Evolutionary conservation across 37 sponge, comb jelly and placozoan genomes (phyloP).

Genomic region (Aphrocallistes beatrix): DNA sequence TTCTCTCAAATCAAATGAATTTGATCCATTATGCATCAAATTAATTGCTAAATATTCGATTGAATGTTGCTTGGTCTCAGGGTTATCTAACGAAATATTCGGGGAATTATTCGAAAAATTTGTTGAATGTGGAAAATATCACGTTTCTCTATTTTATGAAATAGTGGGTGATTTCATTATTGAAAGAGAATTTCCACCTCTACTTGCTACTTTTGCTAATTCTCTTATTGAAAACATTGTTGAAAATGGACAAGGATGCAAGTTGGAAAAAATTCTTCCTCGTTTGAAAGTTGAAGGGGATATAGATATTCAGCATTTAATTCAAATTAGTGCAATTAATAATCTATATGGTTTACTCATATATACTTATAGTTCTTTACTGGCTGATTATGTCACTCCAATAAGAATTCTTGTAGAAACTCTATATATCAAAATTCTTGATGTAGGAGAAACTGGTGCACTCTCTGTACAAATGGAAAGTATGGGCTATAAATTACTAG

Average conservation of each 20-base stretch:
- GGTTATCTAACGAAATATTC: neutral
- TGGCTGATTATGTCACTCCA: neutral
- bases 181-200: neutral
- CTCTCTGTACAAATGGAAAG: neutral
- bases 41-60: neutral
- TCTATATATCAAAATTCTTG: neutral
- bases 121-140: neutral
- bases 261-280: neutral
- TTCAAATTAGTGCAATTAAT: neutral
- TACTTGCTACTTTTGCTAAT: neutral
- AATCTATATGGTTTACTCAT: neutral
- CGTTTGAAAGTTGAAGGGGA: neutral
- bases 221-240: neutral
- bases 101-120: constrained; percentile 4
- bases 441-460: neutral
- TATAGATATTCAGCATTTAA: neutral
- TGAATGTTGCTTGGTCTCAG: neutral
- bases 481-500: neutral
- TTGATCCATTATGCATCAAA: neutral
- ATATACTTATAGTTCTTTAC: neutral
- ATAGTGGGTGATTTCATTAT: neutral
- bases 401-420: neutral
- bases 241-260: neutral
- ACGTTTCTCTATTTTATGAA: neutral
- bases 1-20: neutral